Percentiles rank a stretch among this genome's conserved stretches.
Conservation (phyloP, 1,140 invertebrate genomes). For the Cheumatopsyche charites region DNA sequence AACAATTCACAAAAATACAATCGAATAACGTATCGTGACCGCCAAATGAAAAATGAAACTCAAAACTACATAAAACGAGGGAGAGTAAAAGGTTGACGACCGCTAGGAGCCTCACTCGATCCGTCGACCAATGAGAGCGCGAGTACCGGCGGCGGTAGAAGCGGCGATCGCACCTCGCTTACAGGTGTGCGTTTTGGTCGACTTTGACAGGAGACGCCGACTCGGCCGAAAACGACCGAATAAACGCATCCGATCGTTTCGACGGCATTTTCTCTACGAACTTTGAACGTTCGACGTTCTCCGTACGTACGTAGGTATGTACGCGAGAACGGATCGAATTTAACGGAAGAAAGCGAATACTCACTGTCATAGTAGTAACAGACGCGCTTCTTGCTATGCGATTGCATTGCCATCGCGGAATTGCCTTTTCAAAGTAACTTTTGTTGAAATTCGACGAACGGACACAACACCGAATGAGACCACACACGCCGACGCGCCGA, state of each 20-base stretch:
- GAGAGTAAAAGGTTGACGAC: neutral
- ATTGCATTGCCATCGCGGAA: slow-evolving; percentile 69
- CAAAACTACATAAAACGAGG: neutral
- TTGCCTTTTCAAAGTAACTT: neutral
- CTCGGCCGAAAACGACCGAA: too few relatives aligned
- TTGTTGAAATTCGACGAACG: too few relatives aligned
- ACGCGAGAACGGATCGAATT: too few relatives aligned
- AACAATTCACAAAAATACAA: too few relatives aligned
- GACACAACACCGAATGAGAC: too few relatives aligned
- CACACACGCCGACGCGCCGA: neutral
- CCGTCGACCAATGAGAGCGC: neutral
- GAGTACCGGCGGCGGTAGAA: neutral
- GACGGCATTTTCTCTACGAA: too few relatives aligned
- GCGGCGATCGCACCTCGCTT: slow-evolving; percentile 18
- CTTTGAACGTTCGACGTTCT: too few relatives aligned
- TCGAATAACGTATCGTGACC: too few relatives aligned
- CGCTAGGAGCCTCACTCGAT: too few relatives aligned
- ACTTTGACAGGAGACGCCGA: slow-evolving; percentile 11
- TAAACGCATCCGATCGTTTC: too few relatives aligned
- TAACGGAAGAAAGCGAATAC: too few relatives aligned
- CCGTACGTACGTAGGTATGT: too few relatives aligned
- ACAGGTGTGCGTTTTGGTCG: neutral
- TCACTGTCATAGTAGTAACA: slow-evolving; percentile 99
- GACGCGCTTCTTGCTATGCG: slow-evolving; percentile 89
- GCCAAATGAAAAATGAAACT: neutral